phyloP scores from a whole-genome alignment of 2,113 vertebrate genomes.

The Alaudala cheleensis region DNA sequence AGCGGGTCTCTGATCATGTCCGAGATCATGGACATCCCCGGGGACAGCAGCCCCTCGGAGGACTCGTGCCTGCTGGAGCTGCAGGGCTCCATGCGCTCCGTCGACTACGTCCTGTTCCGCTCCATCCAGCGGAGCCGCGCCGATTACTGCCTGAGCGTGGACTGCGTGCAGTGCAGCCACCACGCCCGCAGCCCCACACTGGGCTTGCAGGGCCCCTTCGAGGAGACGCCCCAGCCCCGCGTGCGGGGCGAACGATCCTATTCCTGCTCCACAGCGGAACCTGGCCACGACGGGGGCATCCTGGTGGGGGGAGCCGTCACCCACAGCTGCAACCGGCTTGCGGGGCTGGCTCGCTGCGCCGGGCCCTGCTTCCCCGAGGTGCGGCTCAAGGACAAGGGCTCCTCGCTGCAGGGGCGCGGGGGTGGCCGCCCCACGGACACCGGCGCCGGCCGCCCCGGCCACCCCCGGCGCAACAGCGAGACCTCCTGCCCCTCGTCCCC shows the following conservation, averaged over 20 bases:
- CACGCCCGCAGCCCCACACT: slow-evolving; percentile 68
- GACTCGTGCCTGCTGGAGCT: slow-evolving; percentile 94
- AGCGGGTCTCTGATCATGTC: slow-evolving; percentile 93
- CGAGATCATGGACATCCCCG: slow-evolving; percentile 90
- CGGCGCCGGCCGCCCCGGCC: background rate
- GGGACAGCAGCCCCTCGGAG: slow-evolving; percentile 94
- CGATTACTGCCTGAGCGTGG: slow-evolving; percentile 80
- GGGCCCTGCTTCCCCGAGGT: slow-evolving; percentile 84
- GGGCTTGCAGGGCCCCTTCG: slow-evolving; percentile 76
- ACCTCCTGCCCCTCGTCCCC: slow-evolving; percentile 73
- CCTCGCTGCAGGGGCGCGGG: slow-evolving; percentile 30
- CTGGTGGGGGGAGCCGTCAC: slow-evolving; percentile 65
- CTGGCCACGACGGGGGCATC: slow-evolving; percentile 22
- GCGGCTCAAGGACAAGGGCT: slow-evolving; percentile 70
- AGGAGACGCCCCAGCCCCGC: slow-evolving; percentile 75
- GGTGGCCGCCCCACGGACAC: background rate
- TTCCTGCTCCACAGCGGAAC: slow-evolving; percentile 90
- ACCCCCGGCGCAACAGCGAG: slow-evolving; percentile 72
- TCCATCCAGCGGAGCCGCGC: slow-evolving; percentile 83
- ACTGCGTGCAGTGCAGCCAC: slow-evolving; percentile 73
- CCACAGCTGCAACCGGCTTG: slow-evolving; percentile 91
- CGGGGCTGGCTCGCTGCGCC: slow-evolving; percentile 63
- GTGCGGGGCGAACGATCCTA: slow-evolving; percentile 87
- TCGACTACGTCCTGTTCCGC: slow-evolving; percentile 84
- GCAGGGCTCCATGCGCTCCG: slow-evolving; percentile 77